Conservation (phyloP, 2,797 vertebrate genomes). For the Notoglanidium macrostoma region DNA sequence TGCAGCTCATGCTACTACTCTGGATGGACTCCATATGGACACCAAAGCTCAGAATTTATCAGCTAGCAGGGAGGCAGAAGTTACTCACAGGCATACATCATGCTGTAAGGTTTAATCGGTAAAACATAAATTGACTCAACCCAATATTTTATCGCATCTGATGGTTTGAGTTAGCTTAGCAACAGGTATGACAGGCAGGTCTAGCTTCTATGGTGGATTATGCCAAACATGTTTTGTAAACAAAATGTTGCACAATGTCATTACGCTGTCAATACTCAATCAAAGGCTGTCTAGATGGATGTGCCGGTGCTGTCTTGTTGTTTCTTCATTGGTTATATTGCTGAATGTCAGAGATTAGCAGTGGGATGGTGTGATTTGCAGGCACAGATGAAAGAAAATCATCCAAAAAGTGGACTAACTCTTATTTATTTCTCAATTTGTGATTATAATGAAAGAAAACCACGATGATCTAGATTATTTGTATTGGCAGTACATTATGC, state of each 20-base stretch:
- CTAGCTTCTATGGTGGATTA: not conserved
- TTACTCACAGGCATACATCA: slow-evolving; percentile 44
- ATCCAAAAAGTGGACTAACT: not conserved
- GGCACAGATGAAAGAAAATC: not conserved
- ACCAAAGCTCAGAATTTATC: slow-evolving; percentile 40
- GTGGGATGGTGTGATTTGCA: not conserved
- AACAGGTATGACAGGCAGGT: not conserved
- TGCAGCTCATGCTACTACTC: slow-evolving; percentile 55
- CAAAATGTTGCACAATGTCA: not conserved
- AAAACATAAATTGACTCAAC: slow-evolving; percentile 23
- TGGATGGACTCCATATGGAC: slow-evolving; percentile 57
- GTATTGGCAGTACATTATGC: not conserved
- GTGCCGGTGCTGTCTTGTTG: not conserved
- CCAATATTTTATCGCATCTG: slow-evolving; percentile 49
- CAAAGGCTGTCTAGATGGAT: not conserved
- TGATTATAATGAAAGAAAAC: not conserved
- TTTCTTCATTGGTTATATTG: not conserved
- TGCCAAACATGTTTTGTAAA: not conserved
- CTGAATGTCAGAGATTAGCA: not conserved
- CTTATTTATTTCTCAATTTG: not conserved
- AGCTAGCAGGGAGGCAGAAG: slow-evolving; percentile 22
- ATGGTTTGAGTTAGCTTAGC: not conserved
- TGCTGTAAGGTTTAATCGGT: slow-evolving; percentile 50
- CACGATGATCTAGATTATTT: not conserved
- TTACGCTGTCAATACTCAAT: not conserved